Evolutionary conservation across 1,140 invertebrate genomes (phyloP), one percentile per base, ranked within the genome.

Genomic region (Bombus confusus): DNA sequence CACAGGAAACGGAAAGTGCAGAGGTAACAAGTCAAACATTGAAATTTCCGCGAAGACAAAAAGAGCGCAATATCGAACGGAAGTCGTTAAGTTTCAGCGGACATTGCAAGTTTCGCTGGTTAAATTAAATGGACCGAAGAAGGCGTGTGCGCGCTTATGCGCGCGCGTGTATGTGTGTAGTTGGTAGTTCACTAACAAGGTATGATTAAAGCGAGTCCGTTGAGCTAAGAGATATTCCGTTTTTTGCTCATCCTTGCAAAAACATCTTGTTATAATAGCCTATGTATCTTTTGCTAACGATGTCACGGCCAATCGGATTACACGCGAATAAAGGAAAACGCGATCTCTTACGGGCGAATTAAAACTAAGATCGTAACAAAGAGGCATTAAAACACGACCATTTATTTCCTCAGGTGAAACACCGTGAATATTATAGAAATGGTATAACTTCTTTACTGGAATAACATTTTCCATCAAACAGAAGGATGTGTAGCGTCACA

Each of bases 131-230:
- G 41, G 8, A 43, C 41, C 15, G 71, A 31, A 41, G 41, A 31
- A 73, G n/a, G n/a, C 25, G 39, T 43, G 34, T 59, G 25, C 5
- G 47, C 47, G 47, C 47, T 52, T 52, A 52, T 52, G 47, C 47
- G 47, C 47, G 5, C 47, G 47, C 18, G 57, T 10, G 59, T 12
- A 62, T 25, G 69, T 73, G 13, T 31, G 12, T 18, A 47, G 39
- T 72, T 72, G 39, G 39, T 73, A 73, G 47, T 76, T 76, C 74
- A n/a, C 74, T 57, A 76, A 57, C 31, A 76, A 76, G 74, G 74
- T 57, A 76, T 28, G 43, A 76, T 76, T 76, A 57, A 57, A 76
- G 22, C 47, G 52, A 34, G 4, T 8, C n/a, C 25, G 18, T 28
- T 13, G 43, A n/a, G 25, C 37, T 41, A 52, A 75, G 34, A 75